A percentile compares a stretch with the other conserved stretches of the same genome.
Evolutionary conservation across 2,888 invertebrate species (phyloP).

Genomic region (Lepidocyrtinus sp.): DNA sequence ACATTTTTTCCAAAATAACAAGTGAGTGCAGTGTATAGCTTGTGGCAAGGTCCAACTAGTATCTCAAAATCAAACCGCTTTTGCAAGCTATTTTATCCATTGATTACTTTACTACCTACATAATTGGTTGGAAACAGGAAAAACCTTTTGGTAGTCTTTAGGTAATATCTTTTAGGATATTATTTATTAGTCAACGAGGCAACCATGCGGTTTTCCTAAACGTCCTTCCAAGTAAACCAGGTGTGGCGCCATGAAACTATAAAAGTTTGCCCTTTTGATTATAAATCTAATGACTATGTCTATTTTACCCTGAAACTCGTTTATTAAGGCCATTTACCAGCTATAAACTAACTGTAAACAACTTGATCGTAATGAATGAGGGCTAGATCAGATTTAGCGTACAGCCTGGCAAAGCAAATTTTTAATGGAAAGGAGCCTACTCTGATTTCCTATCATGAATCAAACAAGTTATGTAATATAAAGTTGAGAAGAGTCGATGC

Average conservation of each 20-base stretch:
- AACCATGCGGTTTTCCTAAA: background rate
- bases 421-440: background rate
- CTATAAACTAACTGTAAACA: conserved; percentile 14
- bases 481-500: too few relatives aligned
- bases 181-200: background rate
- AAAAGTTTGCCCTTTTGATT: conserved; percentile 20
- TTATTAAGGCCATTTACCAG: background rate
- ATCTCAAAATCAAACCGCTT: background rate
- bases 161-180: background rate
- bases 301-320: background rate
- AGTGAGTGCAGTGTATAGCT: background rate
- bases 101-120: too few relatives aligned
- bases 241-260: conserved; percentile 25
- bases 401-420: background rate
- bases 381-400: background rate
- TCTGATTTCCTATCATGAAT: background rate
- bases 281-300: background rate
- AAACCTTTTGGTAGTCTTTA: background rate
- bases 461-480: background rate
- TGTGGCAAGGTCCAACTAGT: background rate
- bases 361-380: conserved; percentile 4
- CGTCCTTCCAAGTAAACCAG: background rate
- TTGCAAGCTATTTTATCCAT: background rate
- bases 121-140: background rate
- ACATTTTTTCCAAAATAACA: background rate